These are phyloP conservation scores for Cyclophora punctaria DNA, from an alignment of 2,888 invertebrate genomes.

Conservation along the genomic window DNA sequence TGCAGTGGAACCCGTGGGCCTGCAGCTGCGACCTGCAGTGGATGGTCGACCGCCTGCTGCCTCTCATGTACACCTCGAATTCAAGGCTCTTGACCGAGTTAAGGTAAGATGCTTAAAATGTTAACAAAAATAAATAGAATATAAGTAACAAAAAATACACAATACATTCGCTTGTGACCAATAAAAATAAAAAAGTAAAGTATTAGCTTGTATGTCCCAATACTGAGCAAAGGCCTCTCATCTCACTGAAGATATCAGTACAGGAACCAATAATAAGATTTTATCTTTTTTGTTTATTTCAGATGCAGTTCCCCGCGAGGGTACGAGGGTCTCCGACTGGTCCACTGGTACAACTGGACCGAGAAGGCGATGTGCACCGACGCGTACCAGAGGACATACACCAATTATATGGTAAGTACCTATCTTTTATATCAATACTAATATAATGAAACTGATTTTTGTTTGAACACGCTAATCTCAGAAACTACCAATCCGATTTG, in stretches of 20 bases:
- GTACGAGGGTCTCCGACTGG: constrained; percentile 63
- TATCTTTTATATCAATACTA: constrained; percentile 6
- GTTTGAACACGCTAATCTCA: too few relatives aligned
- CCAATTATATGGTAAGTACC: constrained; percentile 40
- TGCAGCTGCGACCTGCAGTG: constrained; percentile 77
- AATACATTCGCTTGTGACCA: too few relatives aligned
- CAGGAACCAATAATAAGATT: too few relatives aligned
- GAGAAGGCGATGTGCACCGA: constrained; percentile 62
- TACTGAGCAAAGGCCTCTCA: too few relatives aligned
- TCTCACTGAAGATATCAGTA: too few relatives aligned
- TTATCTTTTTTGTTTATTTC: constrained; percentile 7
- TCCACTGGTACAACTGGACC: constrained; percentile 77
- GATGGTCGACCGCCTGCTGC: constrained; percentile 71
- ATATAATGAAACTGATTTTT: too few relatives aligned
- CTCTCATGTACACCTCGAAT: constrained; percentile 57
- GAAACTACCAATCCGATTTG: too few relatives aligned
- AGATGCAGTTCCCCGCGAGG: constrained; percentile 71
- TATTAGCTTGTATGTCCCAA: too few relatives aligned
- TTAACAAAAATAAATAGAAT: too few relatives aligned
- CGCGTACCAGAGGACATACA: constrained; percentile 28
- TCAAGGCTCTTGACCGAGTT: constrained; percentile 63
- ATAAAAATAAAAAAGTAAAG: too few relatives aligned
- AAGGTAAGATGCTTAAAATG: constrained; percentile 44
- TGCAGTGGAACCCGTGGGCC: constrained; percentile 78
- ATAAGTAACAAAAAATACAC: too few relatives aligned